Base-by-base conservation (phyloP, 2,113 vertebrate genomes). In the Pyxicephalus adspersus region DNA sequence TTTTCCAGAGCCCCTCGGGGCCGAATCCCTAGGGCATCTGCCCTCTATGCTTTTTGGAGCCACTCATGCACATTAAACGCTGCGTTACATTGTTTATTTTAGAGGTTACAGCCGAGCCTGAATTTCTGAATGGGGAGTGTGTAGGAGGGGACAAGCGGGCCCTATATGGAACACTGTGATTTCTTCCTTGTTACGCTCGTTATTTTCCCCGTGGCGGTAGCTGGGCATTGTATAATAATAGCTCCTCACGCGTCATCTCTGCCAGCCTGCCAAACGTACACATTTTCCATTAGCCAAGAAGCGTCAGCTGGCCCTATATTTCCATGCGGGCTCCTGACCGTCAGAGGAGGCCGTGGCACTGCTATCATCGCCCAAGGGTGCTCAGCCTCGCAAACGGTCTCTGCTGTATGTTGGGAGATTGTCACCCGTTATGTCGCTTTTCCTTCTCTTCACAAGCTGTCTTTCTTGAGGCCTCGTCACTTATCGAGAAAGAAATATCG, bases 151-250 rank as follows among this genome's bases (percentile, higher is more conserved):
- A 15, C 16, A 15, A 6, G 23, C 23, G 23, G 25, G 67, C 9
- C 52, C 71, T 28, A 52, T 23, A 45, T 54, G 17, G 20, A 18
- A 34, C 71, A 18, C 17, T 74, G 28, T 74, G 20, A 57, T 25
- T 23, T 57, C 76, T 20, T 65, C 61, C 61, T 45, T 20, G 26
- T 67, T 38, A 20, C 26, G 23, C 26, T 19, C n/a, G 34, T 71
- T 70, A 51, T 68, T 71, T 71, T 55, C 66, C 66, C 71, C 17
- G n/a, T 25, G 51, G 77, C 77, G 28, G 54, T 34, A n/a, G 29
- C 71, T 26, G 26, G 11, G 67, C 71, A 74, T 57, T 74, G 65
- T 23, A 65, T 71, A 71, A n/a, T 61, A 71, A 80, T 71, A 80
- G 57, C 34, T 60, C 64, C 2, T 25, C 55, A 5, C 77, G 28